Evolutionary conservation across 2,888 invertebrate genomes (phyloP).

Genomic region (Abrostola triplasia): DNA sequence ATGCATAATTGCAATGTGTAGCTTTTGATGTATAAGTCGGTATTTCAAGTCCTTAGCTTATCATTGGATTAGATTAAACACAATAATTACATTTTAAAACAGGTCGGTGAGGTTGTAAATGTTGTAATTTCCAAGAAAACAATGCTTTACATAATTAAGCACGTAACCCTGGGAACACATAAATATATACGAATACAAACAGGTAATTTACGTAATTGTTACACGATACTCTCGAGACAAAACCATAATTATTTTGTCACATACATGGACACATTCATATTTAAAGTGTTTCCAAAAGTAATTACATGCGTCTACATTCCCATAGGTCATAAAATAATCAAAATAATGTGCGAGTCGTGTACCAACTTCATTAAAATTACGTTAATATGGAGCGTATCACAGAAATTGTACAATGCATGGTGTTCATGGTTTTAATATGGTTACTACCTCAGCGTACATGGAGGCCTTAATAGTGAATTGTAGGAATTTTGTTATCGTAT

Average conservation of each 20-base stretch:
- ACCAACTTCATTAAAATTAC: constrained; percentile 52
- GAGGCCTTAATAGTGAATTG: constrained; percentile 62
- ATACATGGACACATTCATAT: constrained; percentile 24
- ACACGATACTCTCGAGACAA: constrained; percentile 13
- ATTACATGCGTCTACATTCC: constrained; percentile 45
- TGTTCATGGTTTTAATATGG: constrained; percentile 39
- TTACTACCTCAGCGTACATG: constrained; percentile 43
- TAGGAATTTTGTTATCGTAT: constrained; percentile 57
- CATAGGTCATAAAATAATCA: constrained; percentile 55
- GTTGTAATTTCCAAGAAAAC: not conserved
- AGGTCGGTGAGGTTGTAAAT: not conserved
- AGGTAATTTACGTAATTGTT: constrained; percentile 27
- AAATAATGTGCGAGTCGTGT: constrained; percentile 39
- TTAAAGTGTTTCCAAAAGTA: constrained; percentile 47
- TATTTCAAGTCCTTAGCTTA: too few species aligned
- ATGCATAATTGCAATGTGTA: too few species aligned
- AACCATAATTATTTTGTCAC: constrained; percentile 31
- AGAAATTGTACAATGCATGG: constrained; percentile 34
- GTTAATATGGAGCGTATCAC: constrained; percentile 51
- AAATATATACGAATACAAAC: constrained; percentile 9
- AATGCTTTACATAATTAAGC: not conserved
- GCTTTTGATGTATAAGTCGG: too few species aligned
- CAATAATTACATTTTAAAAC: not conserved
- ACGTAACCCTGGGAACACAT: not conserved
- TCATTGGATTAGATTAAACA: too few species aligned